phyloP scores from a whole-genome alignment of 2,113 vertebrate genomes.

The Egretta garzetta region DNA sequence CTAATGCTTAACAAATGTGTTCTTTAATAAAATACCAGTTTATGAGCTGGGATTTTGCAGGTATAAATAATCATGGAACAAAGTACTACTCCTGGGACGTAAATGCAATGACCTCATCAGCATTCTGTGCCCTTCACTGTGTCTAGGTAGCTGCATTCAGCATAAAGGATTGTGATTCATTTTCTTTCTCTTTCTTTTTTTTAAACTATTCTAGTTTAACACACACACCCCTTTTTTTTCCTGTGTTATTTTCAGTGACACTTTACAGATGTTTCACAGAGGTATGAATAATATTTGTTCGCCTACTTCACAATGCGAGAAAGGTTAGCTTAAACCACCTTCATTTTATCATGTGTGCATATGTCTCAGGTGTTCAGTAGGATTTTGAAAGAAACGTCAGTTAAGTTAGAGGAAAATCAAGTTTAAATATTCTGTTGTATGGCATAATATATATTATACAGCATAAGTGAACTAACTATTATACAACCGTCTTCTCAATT shows the following conservation, averaged over 20 bases:
- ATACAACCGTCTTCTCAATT: neutral
- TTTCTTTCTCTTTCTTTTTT: neutral
- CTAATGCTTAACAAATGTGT: neutral
- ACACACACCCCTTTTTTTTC: rapidly evolving
- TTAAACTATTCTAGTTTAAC: neutral
- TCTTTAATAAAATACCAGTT: neutral
- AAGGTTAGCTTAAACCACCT: neutral
- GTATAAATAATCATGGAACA: neutral
- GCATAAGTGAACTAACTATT: neutral
- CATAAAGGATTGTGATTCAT: neutral
- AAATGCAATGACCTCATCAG: neutral
- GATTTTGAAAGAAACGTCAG: neutral
- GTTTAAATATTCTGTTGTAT: neutral
- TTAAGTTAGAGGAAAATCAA: neutral
- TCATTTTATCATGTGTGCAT: neutral
- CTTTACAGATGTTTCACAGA: neutral
- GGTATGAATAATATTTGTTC: neutral
- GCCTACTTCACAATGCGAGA: neutral
- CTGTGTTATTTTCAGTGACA: neutral
- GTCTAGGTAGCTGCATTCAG: neutral
- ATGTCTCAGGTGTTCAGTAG: neutral
- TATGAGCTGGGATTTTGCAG: neutral
- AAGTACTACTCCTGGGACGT: neutral
- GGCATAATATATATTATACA: neutral
- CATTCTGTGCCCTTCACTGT: neutral